A percentile compares a stretch with the other conserved stretches of the same genome.
Conservation (phyloP, 1,140 invertebrate species). For the Meloidogyne hapla region DNA sequence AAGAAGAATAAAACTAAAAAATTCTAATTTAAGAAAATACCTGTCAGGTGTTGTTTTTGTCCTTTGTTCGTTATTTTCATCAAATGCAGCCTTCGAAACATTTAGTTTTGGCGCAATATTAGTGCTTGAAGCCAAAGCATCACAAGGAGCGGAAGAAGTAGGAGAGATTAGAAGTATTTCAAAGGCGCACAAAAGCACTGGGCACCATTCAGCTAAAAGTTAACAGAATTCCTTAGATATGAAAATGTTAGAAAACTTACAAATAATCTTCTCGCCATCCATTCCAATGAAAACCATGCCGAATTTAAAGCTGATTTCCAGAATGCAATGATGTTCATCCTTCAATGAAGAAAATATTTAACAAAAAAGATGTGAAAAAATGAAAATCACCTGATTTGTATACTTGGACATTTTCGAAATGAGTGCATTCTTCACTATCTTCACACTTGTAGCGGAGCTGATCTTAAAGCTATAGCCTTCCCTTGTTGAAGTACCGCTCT, state of each 20-base stretch:
- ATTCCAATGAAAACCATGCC: neutral
- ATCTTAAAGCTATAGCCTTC: neutral
- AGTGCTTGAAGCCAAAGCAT: neutral
- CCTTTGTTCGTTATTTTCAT: neutral
- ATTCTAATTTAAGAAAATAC: neutral
- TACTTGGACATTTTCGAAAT: neutral
- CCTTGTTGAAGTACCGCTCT: neutral
- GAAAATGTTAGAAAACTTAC: neutral
- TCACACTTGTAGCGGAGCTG: neutral
- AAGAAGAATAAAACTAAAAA: no score
- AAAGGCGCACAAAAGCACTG: neutral
- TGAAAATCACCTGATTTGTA: neutral
- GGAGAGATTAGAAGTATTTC: neutral
- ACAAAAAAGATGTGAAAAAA: neutral
- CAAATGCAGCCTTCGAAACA: neutral
- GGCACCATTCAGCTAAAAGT: neutral
- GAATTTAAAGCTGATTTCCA: neutral
- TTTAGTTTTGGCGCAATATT: neutral
- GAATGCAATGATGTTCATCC: constrained; percentile 5
- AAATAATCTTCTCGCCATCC: neutral
- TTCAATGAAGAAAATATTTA: neutral
- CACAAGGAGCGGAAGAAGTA: neutral
- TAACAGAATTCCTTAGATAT: neutral
- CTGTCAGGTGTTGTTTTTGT: neutral
- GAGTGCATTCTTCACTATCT: neutral